Evolutionary conservation across 2,797 vertebrate genomes (phyloP).

Genomic region (Austrolebias charrua): DNA sequence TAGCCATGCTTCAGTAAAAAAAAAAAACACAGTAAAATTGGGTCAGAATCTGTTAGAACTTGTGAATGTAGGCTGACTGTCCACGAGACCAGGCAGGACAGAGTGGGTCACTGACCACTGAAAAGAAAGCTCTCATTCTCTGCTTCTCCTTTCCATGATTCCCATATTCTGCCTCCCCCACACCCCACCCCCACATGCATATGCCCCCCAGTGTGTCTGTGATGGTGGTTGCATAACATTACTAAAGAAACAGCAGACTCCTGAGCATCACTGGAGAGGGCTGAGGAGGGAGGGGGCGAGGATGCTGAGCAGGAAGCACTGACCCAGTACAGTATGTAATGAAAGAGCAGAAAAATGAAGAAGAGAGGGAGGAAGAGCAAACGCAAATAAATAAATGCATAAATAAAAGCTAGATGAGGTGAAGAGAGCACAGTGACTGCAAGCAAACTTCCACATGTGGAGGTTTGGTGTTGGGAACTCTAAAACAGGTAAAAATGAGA

Average conservation of each 20-base stretch:
- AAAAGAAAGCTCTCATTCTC: slow-evolving; percentile 1
- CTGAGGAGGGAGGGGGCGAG: neutral
- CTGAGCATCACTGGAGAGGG: slow-evolving; percentile 31
- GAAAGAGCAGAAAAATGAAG: slow-evolving; percentile 40
- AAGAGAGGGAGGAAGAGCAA: slow-evolving; percentile 19
- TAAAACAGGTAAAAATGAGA: neutral
- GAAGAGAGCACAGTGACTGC: slow-evolving; percentile 6
- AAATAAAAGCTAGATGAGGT: neutral
- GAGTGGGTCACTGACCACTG: slow-evolving; percentile 49
- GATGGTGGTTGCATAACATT: slow-evolving; percentile 68
- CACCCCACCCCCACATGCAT: slow-evolving; percentile 20
- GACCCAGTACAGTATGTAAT: slow-evolving; percentile 68
- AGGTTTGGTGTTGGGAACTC: neutral
- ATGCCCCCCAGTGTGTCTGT: slow-evolving; percentile 52
- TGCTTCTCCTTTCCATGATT: neutral
- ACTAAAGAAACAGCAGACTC: slow-evolving; percentile 62
- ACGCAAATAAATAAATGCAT: neutral
- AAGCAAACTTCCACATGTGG: neutral
- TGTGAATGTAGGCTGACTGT: slow-evolving; percentile 28
- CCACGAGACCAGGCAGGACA: slow-evolving; percentile 22
- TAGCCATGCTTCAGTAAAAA: slow-evolving; percentile 8
- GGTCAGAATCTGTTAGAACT: slow-evolving; percentile 46
- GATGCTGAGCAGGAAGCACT: slow-evolving; percentile 41
- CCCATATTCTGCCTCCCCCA: slow-evolving; percentile 8
- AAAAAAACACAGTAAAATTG: slow-evolving; percentile 12